Conservation (phyloP, 2,113 vertebrate species). For the Petromus typicus region DNA sequence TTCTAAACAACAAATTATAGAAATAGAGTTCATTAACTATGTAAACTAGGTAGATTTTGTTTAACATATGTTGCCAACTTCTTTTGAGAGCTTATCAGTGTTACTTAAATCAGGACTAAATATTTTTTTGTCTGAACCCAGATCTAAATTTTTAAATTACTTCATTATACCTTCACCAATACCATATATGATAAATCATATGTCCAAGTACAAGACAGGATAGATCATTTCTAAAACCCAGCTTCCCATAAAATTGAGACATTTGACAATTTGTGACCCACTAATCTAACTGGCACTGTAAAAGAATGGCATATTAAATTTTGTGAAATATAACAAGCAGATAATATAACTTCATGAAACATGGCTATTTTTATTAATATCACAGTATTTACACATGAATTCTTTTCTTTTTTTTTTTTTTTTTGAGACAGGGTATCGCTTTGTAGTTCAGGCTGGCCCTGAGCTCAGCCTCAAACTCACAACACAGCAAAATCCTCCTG, state of each 20-base stretch:
- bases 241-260: not conserved
- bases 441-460: too few species aligned
- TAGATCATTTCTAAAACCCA: not conserved
- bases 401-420: not conserved
- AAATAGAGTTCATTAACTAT: not conserved
- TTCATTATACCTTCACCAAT: not conserved
- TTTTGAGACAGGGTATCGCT: too few species aligned
- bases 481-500: too few species aligned
- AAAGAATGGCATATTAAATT: not conserved
- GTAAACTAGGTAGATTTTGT: not conserved
- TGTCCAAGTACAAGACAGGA: not conserved
- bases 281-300: not conserved
- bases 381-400: not conserved
- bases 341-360: not conserved
- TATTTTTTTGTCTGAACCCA: not conserved
- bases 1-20: not conserved
- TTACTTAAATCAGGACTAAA: slow-evolving; percentile 12
- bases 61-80: not conserved
- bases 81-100: not conserved
- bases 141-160: not conserved
- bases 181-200: not conserved
- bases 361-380: not conserved
- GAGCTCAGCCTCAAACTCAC: too few species aligned
- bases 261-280: not conserved
- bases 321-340: not conserved